Evolutionary conservation across 2,797 vertebrate genomes (phyloP).

Genomic region (Xiphorhynchus erythropygius): DNA sequence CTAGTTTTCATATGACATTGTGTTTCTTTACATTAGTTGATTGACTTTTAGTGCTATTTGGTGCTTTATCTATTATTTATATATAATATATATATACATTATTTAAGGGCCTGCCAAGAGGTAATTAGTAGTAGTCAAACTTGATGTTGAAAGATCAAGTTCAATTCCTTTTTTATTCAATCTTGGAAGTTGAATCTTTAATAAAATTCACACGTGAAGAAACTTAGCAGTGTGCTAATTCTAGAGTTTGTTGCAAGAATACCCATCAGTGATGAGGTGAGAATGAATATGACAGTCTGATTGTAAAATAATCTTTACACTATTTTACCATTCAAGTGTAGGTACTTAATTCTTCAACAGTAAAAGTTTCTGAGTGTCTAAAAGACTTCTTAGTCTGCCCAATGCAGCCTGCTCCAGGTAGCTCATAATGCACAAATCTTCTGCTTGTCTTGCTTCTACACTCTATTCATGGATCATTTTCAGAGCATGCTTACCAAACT

Average conservation of each 20-base stretch:
- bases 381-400: neutral
- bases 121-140: neutral
- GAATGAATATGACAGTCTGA: neutral
- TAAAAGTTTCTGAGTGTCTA: neutral
- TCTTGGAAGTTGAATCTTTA: neutral
- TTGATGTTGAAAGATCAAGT: slow-evolving; percentile 18
- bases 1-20: neutral
- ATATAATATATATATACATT: too few relatives aligned
- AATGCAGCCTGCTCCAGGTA: neutral
- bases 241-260: neutral
- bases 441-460: neutral
- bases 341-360: neutral
- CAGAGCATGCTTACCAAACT: neutral
- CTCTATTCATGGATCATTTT: neutral
- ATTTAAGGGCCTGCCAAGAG: neutral
- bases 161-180: slow-evolving; percentile 23
- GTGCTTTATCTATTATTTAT: neutral
- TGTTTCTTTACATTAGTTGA: neutral
- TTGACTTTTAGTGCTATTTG: neutral
- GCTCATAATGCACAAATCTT: neutral
- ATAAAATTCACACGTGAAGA: neutral
- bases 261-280: neutral
- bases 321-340: neutral
- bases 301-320: neutral
- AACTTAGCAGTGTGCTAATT: neutral